phyloP scores from a whole-genome alignment of 2,888 invertebrate species.

The Stramonita haemastoma region DNA sequence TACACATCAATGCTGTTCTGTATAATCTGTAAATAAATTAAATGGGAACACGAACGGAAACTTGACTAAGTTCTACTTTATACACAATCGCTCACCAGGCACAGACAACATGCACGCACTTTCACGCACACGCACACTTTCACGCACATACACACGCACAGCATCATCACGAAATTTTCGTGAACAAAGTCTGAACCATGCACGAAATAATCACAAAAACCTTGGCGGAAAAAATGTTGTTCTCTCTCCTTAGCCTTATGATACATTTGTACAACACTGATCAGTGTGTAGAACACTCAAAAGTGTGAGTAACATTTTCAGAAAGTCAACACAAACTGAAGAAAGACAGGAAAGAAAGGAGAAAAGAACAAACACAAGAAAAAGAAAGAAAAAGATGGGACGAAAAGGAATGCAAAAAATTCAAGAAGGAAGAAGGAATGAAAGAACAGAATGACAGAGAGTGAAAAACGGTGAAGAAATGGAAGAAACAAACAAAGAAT shows the following conservation, averaged over 20 bases:
- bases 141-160: background rate
- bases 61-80: background rate
- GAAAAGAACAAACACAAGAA: no score
- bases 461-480: background rate
- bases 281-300: background rate
- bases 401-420: no score
- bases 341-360: no score
- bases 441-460: background rate
- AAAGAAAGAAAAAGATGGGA: no score
- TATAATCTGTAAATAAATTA: conserved; percentile 21
- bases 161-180: background rate
- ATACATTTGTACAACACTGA: background rate
- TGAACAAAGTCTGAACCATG: background rate
- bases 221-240: conserved; percentile 24
- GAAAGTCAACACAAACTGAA: background rate
- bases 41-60: background rate
- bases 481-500: background rate
- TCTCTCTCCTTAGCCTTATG: background rate
- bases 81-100: background rate
- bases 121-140: background rate
- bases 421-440: background rate
- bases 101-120: background rate
- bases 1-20: background rate
- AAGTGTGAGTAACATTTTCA: background rate
- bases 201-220: conserved; percentile 15